Percentiles rank a stretch among this genome's conserved stretches.
phyloP scores from a whole-genome alignment of 2,797 vertebrate genomes.

The Anguilla megastoma region DNA sequence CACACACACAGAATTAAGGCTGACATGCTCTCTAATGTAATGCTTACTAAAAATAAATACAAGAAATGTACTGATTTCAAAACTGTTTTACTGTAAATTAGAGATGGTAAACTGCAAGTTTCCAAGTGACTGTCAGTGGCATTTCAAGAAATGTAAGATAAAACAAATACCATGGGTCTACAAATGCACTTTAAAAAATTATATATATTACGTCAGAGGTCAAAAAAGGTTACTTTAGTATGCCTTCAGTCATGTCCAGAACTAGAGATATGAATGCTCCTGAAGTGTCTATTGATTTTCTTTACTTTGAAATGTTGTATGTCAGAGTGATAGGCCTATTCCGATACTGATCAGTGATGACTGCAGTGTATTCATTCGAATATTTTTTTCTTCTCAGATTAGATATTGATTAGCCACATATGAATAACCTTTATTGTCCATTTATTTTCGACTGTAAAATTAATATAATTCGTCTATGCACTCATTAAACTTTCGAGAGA shows the following conservation, averaged over 20 bases:
- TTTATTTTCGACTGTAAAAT: neutral
- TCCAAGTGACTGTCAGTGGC: neutral
- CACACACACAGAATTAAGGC: neutral
- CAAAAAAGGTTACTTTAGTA: neutral
- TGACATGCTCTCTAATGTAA: neutral
- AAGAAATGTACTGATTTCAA: neutral
- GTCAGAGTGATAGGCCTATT: neutral
- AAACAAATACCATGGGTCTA: neutral
- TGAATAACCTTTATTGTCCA: neutral
- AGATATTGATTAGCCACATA: neutral
- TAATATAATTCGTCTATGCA: neutral
- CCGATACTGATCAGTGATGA: neutral
- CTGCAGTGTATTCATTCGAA: neutral
- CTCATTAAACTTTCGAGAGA: neutral
- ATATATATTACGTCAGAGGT: neutral
- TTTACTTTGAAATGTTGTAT: neutral
- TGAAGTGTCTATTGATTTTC: neutral
- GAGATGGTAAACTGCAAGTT: neutral
- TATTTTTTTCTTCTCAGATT: neutral
- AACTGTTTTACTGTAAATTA: neutral
- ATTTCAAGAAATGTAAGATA: neutral
- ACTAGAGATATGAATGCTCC: neutral
- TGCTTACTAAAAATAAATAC: neutral
- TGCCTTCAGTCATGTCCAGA: neutral
- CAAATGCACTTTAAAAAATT: neutral